These are phyloP conservation scores for Oncorhynchus kisutch DNA, from an alignment of 2,113 vertebrate species.

Conservation along the genomic window DNA sequence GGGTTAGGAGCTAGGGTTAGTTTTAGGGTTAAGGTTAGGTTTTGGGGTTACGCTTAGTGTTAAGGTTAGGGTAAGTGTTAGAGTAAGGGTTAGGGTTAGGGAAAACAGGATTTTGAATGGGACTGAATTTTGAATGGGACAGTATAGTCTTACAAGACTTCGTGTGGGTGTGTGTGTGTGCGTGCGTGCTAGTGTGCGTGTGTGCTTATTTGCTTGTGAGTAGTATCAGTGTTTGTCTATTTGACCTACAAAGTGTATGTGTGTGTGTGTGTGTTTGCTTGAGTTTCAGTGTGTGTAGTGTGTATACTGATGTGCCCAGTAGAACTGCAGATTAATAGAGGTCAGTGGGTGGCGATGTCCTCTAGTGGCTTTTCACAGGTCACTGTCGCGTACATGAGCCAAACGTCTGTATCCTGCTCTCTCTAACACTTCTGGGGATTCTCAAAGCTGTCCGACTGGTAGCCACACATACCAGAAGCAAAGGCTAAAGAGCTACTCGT, in stretches of 20 bases:
- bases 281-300: background rate
- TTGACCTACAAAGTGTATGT: background rate
- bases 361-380: background rate
- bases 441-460: too few species aligned
- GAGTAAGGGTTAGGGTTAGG: too few species aligned
- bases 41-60: too few species aligned
- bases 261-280: conserved; percentile 2
- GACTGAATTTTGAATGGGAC: too few species aligned
- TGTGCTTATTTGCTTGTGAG: background rate
- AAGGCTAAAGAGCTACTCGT: too few species aligned
- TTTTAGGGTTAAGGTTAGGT: too few species aligned
- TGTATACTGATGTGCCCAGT: background rate
- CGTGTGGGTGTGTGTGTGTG: background rate
- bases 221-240: background rate
- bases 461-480: too few species aligned
- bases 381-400: background rate
- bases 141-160: too few species aligned
- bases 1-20: too few species aligned
- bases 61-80: background rate
- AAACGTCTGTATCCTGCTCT: background rate
- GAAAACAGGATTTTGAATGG: background rate
- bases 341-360: background rate
- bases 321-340: background rate
- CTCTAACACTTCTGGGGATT: too few species aligned
- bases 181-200: background rate